Evolutionary conservation across 2,113 vertebrate species (phyloP).

Genomic region (Chroicocephalus ridibundus): DNA sequence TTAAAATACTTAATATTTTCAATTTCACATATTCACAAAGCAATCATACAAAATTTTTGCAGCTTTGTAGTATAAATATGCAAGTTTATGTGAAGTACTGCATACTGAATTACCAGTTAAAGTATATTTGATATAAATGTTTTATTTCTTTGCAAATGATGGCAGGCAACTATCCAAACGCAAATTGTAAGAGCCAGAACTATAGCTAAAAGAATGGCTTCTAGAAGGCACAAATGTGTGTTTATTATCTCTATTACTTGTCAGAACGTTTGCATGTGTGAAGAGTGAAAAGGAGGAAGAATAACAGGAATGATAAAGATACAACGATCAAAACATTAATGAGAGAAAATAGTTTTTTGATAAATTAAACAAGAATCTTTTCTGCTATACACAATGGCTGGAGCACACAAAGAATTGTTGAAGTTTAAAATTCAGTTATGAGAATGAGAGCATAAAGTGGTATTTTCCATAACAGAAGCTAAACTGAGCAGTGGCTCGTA

Average conservation of each 20-base stretch:
- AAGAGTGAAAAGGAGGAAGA: not conserved
- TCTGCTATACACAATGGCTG: not conserved
- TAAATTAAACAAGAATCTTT: slow-evolving; percentile 24
- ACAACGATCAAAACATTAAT: slow-evolving; percentile 1
- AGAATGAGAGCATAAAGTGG: not conserved
- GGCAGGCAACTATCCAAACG: not conserved
- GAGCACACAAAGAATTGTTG: not conserved
- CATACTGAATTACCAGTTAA: not conserved
- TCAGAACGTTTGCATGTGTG: not conserved
- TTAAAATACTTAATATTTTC: not conserved
- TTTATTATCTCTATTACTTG: slow-evolving; percentile 6
- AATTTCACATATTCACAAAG: not conserved
- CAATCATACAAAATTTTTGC: not conserved
- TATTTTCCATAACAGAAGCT: not conserved
- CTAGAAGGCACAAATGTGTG: slow-evolving; percentile 1
- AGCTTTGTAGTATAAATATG: not conserved
- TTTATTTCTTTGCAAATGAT: slow-evolving; percentile 11
- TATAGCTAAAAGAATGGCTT: not conserved
- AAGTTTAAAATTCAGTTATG: not conserved
- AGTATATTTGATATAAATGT: slow-evolving; percentile 8
- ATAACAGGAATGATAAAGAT: not conserved
- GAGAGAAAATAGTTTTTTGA: not conserved
- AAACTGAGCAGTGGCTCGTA: not conserved
- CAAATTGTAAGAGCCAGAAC: not conserved
- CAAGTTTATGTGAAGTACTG: not conserved